Evolutionary conservation across 1,140 invertebrate genomes (phyloP).

Genomic region (Agrilus planipennis): DNA sequence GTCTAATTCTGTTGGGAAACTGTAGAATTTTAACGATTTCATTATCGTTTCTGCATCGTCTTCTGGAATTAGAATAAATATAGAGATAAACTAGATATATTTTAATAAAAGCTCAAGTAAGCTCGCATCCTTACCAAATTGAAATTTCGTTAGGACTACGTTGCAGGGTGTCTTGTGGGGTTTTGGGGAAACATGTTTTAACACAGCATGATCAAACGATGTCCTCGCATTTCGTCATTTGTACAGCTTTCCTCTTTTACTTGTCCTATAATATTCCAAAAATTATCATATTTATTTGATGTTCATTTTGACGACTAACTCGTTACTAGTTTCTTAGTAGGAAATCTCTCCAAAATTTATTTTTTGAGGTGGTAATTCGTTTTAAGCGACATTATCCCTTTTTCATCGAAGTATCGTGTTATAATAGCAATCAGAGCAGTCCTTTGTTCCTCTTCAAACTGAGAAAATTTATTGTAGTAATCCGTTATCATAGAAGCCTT

Average conservation of each 20-base stretch:
- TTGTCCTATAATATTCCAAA: constrained; percentile 8
- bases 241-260: constrained; percentile 5
- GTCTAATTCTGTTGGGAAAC: constrained; percentile 6
- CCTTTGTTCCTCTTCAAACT: constrained; percentile 9
- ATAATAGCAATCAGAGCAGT: constrained; percentile 1
- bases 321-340: constrained; percentile 8
- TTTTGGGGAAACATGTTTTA: no score
- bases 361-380: constrained; percentile 3
- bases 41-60: constrained; percentile 5
- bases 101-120: no score
- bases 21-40: constrained; percentile 8
- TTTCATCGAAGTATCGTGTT: constrained; percentile 4
- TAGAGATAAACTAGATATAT: no score
- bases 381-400: no score
- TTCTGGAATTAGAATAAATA: no score
- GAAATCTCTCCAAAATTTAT: constrained; percentile 9
- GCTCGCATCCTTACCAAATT: no score
- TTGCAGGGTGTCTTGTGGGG: no score
- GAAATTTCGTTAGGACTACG: no score
- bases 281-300: constrained; percentile 3
- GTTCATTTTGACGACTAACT: not conserved
- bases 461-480: constrained; percentile 5
- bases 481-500: constrained; percentile 4
- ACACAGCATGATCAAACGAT: no score
- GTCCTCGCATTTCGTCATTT: no score